phyloP scores from a whole-genome alignment of 1,140 invertebrate species.

The Pollicipes pollicipes region DNA sequence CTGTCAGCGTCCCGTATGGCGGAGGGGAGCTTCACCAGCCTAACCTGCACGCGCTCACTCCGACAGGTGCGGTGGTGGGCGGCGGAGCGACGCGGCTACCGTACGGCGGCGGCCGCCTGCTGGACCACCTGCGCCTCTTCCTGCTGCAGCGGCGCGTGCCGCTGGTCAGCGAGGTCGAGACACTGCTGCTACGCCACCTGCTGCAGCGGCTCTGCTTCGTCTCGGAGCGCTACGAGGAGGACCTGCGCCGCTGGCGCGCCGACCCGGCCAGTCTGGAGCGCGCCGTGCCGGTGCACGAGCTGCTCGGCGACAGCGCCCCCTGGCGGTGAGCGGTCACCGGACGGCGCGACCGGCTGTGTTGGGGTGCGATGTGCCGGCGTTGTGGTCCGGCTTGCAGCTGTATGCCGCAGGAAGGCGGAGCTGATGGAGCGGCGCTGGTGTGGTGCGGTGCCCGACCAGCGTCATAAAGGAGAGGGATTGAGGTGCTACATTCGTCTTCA shows the following conservation, averaged over 20 bases:
- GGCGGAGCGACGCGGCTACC: constrained; percentile 31
- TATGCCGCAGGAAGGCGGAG: no score
- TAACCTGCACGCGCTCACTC: constrained; percentile 7
- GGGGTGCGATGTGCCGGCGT: no score
- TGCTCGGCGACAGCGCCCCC: background rate
- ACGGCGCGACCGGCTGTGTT: no score
- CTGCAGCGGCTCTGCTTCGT: background rate
- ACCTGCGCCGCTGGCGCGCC: background rate
- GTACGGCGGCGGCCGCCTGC: constrained; percentile 35
- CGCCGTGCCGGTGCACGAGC: background rate
- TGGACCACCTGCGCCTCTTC: constrained; percentile 30
- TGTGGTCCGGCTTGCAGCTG: no score
- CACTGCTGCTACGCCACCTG: background rate
- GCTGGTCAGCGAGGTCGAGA: constrained; percentile 21
- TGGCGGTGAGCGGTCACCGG: no score
- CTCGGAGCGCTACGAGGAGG: background rate
- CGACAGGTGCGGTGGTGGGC: constrained; percentile 31
- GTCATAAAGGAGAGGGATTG: no score
- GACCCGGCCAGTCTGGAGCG: background rate
- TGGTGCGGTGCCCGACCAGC: no score
- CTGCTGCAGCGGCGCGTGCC: constrained; percentile 23
- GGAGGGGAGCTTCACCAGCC: no score
- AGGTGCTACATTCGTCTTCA: no score
- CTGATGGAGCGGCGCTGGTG: no score
- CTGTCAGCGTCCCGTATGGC: no score